Evolutionary conservation across 64 coral and sea anemone species (phyloP), one percentile per base, ranked within the genome.

Genomic region (Porites lutea): DNA sequence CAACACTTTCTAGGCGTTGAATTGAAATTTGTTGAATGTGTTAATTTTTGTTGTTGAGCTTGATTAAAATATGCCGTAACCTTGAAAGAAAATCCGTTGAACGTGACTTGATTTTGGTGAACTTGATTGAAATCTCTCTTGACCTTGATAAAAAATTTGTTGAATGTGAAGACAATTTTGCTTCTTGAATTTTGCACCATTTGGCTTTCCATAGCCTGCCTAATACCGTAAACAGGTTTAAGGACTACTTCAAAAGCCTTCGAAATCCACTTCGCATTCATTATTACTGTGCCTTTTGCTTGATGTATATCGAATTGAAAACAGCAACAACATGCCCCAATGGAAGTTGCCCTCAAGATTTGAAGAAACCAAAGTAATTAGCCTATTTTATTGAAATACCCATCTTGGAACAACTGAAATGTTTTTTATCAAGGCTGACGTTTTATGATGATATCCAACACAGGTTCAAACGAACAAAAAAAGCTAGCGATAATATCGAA

Each of bases 361-460:
- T 95, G 13, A 87, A 62, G 15, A 44, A 48, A 13, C 74, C 75
- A 83, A 60, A 75, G 12, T 55, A 77, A 21, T 10, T 71, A 13
- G 77, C 92, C 10, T 94, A 95, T 13, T 85, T 86, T 79, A 60
- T 95, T 21, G 93, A 95, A 65, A 65, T 95, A 53, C 93, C 87
- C 5, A 75, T 88, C 19, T 52, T 95, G 12, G 6, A 95, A 69
- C 88, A 90, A 85, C 64, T 95, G 4, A 73, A 70, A 62, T 79
- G 49, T 48, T 89, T 95, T 68, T 91, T 91, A 21, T 49, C n/a
- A 58, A 95, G 87, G 18, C 48, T 82, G 23, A 70, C 69, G 1
- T 95, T 95, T 72, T 60, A 91, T 67, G 69, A 86, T 10, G 88
- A 91, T 68, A 78, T 95, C 20, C 93, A 95, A 20, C 51, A 95